phyloP scores from a whole-genome alignment of 2,888 invertebrate species.

The Sarcophaga variegata region DNA sequence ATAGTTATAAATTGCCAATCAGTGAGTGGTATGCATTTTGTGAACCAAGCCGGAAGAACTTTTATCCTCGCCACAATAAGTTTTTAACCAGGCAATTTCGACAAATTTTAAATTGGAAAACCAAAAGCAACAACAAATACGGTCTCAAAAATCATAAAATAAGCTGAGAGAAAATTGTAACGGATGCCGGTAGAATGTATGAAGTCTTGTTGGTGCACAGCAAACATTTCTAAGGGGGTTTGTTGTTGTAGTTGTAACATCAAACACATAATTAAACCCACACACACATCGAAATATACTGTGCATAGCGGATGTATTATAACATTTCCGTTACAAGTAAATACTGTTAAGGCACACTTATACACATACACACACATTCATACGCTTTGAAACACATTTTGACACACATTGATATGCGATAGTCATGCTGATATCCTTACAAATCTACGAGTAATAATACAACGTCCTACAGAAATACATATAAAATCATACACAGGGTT shows the following conservation, averaged over 20 bases:
- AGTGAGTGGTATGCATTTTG: too few relatives aligned
- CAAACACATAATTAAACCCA: slow-evolving; percentile 20
- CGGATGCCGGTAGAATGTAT: slow-evolving; percentile 40
- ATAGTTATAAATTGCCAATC: too few relatives aligned
- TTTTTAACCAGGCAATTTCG: not conserved
- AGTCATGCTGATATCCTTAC: not conserved
- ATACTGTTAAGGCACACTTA: slow-evolving; percentile 17
- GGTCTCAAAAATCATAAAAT: slow-evolving; percentile 28
- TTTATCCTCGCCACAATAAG: not conserved
- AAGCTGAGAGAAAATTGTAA: slow-evolving; percentile 29
- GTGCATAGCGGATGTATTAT: slow-evolving; percentile 61
- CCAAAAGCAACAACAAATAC: not conserved
- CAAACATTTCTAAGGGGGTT: slow-evolving; percentile 37
- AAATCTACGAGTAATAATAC: not conserved
- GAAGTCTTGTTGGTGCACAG: slow-evolving; percentile 7
- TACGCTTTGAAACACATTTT: not conserved
- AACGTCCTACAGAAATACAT: not conserved
- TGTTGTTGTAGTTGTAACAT: slow-evolving; percentile 11
- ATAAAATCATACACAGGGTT: slow-evolving; percentile 45
- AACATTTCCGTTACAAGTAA: slow-evolving; percentile 64
- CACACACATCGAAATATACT: slow-evolving; percentile 23
- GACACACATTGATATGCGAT: slow-evolving; percentile 18
- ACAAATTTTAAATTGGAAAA: not conserved
- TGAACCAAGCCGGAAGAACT: too few relatives aligned
- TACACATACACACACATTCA: not conserved